Conservation (phyloP, 2,797 vertebrate genomes). For the Oryzias sinensis region DNA sequence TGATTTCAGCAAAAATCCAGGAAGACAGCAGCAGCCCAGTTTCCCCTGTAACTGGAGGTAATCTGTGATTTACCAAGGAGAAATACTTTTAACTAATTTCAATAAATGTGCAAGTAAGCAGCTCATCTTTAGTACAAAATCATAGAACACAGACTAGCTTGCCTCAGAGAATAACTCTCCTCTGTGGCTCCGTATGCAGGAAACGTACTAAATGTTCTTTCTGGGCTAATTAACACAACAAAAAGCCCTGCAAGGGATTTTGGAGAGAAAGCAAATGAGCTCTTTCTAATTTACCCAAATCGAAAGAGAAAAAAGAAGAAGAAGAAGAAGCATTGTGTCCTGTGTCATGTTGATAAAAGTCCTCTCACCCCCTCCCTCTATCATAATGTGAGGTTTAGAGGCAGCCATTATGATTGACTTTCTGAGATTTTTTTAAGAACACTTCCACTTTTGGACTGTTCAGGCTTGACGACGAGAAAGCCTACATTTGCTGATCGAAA, state of each 20-base stretch:
- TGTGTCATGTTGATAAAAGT: constrained; percentile 71
- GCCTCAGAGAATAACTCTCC: constrained; percentile 49
- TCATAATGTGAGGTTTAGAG: constrained; percentile 49
- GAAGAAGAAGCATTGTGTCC: constrained; percentile 54
- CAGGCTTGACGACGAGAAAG: constrained; percentile 33
- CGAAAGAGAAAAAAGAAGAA: constrained; percentile 33
- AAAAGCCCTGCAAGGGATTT: constrained; percentile 67
- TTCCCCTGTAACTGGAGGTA: constrained; percentile 4
- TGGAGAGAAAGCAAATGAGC: constrained; percentile 74
- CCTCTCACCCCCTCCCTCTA: constrained; percentile 50
- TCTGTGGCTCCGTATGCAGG: constrained; percentile 25
- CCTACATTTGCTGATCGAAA: constrained; percentile 40
- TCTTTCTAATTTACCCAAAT: constrained; percentile 72
- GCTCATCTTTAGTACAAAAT: constrained; percentile 42
- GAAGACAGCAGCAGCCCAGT: constrained; percentile 23
- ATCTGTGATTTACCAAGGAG: constrained; percentile 9
- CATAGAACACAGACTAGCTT: constrained; percentile 24
- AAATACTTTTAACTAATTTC: constrained; percentile 41
- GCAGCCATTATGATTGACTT: constrained; percentile 49
- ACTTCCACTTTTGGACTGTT: neutral
- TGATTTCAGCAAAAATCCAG: neutral
- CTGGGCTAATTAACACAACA: constrained; percentile 72
- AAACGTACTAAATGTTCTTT: constrained; percentile 58
- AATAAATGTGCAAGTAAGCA: constrained; percentile 45
- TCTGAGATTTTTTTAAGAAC: constrained; percentile 33